A percentile compares a stretch with the other conserved stretches of the same genome.
Conservation (phyloP, 2,113 vertebrate genomes). For the Gobius niger region DNA sequence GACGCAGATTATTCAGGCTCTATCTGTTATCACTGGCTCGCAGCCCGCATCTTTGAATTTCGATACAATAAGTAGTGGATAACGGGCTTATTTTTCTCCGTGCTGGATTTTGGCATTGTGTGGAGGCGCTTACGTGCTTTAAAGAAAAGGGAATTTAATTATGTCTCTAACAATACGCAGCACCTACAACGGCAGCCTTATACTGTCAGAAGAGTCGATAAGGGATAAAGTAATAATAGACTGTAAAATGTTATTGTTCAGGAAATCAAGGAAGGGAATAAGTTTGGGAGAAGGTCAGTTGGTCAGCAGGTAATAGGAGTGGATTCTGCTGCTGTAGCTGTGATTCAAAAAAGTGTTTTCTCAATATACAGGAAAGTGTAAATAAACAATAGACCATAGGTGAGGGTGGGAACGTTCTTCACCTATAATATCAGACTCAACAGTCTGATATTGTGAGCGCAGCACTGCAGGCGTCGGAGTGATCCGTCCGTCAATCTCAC, state of each 20-base stretch:
- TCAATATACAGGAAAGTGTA: too few relatives aligned
- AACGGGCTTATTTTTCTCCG: constrained; percentile 46
- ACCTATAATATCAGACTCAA: too few relatives aligned
- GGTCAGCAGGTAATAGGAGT: too few relatives aligned
- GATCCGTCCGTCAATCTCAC: too few relatives aligned
- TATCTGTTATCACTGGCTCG: constrained; percentile 64
- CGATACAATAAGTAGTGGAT: constrained; percentile 51
- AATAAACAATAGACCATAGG: too few relatives aligned
- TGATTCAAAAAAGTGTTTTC: too few relatives aligned
- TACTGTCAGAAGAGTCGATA: constrained; percentile 17
- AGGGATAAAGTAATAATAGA: background rate
- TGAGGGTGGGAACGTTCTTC: too few relatives aligned
- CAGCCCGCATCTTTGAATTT: constrained; percentile 61
- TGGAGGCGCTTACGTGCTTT: constrained; percentile 15
- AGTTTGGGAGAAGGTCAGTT: background rate
- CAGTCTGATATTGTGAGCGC: too few relatives aligned
- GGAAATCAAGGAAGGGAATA: constrained; percentile 12
- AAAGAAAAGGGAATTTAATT: constrained; percentile 39
- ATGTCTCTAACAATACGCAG: constrained; percentile 21
- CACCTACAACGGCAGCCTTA: constrained; percentile 28
- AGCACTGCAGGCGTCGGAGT: too few relatives aligned
- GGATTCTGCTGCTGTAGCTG: too few relatives aligned
- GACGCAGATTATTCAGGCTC: constrained; percentile 45
- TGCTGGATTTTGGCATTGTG: constrained; percentile 46
- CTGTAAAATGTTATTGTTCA: background rate